Conservation (phyloP, 2,797 vertebrate species). For the Gouania willdenowi region DNA sequence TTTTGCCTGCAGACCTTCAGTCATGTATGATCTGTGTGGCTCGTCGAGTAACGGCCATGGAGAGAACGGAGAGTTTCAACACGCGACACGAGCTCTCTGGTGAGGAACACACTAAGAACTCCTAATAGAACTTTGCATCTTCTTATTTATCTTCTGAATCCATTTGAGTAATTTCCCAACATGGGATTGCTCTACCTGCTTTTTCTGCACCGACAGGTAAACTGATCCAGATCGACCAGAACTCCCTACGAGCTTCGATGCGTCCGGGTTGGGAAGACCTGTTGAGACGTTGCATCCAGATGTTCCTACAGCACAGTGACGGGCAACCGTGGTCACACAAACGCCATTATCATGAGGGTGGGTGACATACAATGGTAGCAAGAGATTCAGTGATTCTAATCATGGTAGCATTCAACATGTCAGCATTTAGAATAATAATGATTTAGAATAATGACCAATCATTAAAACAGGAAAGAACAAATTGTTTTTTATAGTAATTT, state of each 20-base stretch:
- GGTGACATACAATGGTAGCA: conserved; percentile 6
- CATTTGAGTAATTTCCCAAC: too few species aligned
- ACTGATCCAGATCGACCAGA: conserved; percentile 93
- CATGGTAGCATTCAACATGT: too few species aligned
- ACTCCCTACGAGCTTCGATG: conserved; percentile 90
- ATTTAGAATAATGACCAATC: too few species aligned
- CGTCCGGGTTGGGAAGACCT: conserved; percentile 94
- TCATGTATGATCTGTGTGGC: conserved; percentile 99
- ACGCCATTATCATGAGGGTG: conserved; percentile 95
- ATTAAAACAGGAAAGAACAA: too few species aligned
- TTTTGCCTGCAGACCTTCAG: conserved; percentile 82
- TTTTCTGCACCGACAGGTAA: conserved; percentile 79
- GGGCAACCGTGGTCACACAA: conserved; percentile 94
- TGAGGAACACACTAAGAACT: conserved; percentile 63
- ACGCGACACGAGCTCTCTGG: conserved; percentile 95
- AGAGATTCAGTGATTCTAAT: too few species aligned
- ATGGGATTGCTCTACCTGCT: too few species aligned
- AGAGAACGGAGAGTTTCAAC: conserved; percentile 91
- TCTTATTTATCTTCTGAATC: too few species aligned
- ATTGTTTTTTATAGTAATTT: too few species aligned
- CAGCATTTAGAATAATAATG: too few species aligned
- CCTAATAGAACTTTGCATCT: too few species aligned
- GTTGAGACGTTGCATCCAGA: conserved; percentile 93
- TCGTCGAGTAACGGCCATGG: conserved; percentile 84
- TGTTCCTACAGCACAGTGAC: conserved; percentile 92